A percentile compares a stretch with the other conserved stretches of the same genome.
These are phyloP conservation scores for Leptura quadrifasciata DNA, from an alignment of 2,888 invertebrate genomes.

Conservation along the genomic window DNA sequence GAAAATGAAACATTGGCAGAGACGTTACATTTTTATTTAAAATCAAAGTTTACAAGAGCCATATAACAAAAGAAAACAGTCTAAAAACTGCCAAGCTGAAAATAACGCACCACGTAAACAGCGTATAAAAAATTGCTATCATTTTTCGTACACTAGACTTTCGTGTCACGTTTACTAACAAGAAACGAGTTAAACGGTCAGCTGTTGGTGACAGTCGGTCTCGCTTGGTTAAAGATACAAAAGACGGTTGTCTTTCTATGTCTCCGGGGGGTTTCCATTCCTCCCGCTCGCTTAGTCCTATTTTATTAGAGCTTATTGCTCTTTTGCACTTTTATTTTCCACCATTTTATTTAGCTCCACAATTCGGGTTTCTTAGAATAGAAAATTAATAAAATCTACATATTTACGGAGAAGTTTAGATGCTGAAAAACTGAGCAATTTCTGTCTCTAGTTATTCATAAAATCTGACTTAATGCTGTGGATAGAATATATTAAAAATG, in stretches of 20 bases:
- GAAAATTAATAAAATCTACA: neutral
- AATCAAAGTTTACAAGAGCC: constrained; percentile 26
- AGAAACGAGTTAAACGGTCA: constrained; percentile 68
- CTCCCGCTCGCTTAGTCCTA: constrained; percentile 20
- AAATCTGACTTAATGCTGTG: too few species aligned
- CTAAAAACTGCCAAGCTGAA: constrained; percentile 16
- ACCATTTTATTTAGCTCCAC: constrained; percentile 6
- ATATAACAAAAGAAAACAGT: constrained; percentile 25
- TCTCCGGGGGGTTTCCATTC: constrained; percentile 24
- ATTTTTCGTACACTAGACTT: constrained; percentile 56
- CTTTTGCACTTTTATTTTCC: constrained; percentile 13
- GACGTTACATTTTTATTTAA: constrained; percentile 8
- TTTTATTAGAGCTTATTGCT: constrained; percentile 26
- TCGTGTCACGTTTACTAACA: constrained; percentile 65
- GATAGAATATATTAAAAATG: too few species aligned
- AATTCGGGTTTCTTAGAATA: neutral
- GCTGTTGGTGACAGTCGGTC: constrained; percentile 66
- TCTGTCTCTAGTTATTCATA: too few species aligned
- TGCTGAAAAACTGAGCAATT: too few species aligned
- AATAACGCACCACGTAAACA: constrained; percentile 55
- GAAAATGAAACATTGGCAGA: neutral
- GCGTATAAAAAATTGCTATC: constrained; percentile 64
- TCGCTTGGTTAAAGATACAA: constrained; percentile 55
- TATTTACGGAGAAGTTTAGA: neutral
- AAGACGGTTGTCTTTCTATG: constrained; percentile 42